A percentile compares a stretch with the other conserved stretches of the same genome.
phyloP scores from a whole-genome alignment of 1,140 invertebrate species.

The Archivesica marissinica region DNA sequence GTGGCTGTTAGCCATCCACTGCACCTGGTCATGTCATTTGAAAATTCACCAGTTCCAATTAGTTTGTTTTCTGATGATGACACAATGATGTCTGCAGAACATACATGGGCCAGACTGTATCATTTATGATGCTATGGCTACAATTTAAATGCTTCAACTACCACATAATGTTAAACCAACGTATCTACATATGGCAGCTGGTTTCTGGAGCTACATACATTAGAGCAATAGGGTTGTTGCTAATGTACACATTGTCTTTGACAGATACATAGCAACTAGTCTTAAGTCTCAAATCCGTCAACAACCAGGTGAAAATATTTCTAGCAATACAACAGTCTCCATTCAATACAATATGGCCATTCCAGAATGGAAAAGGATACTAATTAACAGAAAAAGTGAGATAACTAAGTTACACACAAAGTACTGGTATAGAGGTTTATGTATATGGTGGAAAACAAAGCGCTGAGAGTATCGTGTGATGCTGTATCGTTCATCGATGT shows the following conservation, averaged over 20 bases:
- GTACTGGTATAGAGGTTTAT: background rate
- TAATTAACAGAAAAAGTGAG: background rate
- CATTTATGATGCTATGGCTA: conserved; percentile 34
- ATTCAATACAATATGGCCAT: background rate
- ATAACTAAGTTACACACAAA: background rate
- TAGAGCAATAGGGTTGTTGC: background rate
- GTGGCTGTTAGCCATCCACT: conserved; percentile 15
- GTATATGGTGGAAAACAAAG: background rate
- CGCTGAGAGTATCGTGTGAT: background rate
- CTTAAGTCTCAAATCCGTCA: background rate
- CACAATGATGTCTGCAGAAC: background rate
- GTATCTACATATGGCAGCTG: conserved; percentile 6
- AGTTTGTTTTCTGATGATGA: conserved; percentile 43
- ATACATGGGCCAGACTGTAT: background rate
- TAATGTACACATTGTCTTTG: conserved; percentile 16
- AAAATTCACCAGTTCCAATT: background rate
- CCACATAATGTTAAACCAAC: background rate
- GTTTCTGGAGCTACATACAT: background rate
- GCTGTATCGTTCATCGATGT: background rate
- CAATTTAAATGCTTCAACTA: background rate
- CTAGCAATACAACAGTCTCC: background rate
- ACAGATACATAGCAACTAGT: background rate
- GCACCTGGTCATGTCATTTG: conserved; percentile 5
- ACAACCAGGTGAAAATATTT: background rate
- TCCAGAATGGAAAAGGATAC: background rate